Conservation (phyloP, 2,113 vertebrate species). For the Oreocharis arfaki region DNA sequence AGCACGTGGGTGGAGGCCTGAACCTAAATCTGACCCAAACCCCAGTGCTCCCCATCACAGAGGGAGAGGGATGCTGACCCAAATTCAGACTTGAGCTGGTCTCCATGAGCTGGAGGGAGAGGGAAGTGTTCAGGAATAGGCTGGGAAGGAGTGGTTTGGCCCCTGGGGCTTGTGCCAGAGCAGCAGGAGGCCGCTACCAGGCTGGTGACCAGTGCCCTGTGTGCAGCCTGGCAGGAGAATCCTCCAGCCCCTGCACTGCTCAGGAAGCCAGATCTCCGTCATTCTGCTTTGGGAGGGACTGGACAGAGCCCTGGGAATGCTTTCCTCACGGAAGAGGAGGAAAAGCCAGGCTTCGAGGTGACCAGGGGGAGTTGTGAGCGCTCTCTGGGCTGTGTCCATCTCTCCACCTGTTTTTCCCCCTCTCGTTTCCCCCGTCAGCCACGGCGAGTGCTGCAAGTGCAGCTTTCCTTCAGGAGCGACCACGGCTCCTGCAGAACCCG, state of each 20-base stretch:
- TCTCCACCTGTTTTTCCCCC: not conserved
- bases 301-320: not conserved
- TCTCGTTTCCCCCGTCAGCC: not conserved
- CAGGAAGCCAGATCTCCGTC: accelerated
- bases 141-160: not conserved
- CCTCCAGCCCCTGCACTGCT: not conserved
- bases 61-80: not conserved
- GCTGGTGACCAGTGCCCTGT: not conserved
- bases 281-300: not conserved
- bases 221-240: not conserved
- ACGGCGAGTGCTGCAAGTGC: not conserved
- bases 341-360: not conserved
- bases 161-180: not conserved
- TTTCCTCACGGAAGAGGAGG: not conserved
- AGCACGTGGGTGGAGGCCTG: not conserved
- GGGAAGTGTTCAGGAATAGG: not conserved
- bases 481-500: not conserved
- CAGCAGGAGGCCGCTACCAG: not conserved
- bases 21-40: not conserved
- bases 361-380: not conserved
- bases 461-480: not conserved
- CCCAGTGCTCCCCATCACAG: not conserved
- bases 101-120: not conserved
- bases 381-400: accelerated
- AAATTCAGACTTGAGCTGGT: not conserved